Conservation (phyloP, 2,113 vertebrate genomes). For the Merops nubicus region DNA sequence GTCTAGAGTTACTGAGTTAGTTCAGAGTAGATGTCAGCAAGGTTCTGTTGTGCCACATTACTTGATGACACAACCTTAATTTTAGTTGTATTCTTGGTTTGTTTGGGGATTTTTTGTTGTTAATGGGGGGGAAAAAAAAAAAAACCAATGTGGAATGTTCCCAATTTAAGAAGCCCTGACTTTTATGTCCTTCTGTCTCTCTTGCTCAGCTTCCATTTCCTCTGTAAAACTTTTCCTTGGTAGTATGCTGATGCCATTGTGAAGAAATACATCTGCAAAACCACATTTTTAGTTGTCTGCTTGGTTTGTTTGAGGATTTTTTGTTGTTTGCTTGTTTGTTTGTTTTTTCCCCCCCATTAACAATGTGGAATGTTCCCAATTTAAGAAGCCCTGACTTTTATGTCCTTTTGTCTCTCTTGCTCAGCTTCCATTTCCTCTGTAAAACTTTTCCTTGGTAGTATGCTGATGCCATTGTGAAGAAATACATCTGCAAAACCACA, state of each 20-base stretch:
- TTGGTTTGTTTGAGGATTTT: background rate
- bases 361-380: background rate
- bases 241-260: background rate
- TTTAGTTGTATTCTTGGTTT: background rate
- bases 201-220: background rate
- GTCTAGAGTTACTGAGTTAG: background rate
- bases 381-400: background rate
- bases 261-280: slow-evolving; percentile 8
- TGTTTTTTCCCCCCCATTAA: background rate
- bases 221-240: background rate
- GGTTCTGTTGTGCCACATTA: background rate
- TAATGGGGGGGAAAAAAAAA: no score
- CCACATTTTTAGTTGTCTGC: background rate
- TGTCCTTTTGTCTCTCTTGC: background rate
- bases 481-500: background rate
- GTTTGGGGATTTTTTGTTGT: background rate
- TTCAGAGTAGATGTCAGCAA: background rate
- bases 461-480: background rate
- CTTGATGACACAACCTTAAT: background rate
- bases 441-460: background rate
- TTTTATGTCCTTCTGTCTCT: background rate
- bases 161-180: background rate
- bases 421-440: background rate
- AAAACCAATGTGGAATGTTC: background rate
- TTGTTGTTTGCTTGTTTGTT: background rate